Percentiles rank a stretch among this genome's conserved stretches.
Evolutionary conservation across 2,113 vertebrate genomes (phyloP).

Genomic region (Petaurus breviceps): DNA sequence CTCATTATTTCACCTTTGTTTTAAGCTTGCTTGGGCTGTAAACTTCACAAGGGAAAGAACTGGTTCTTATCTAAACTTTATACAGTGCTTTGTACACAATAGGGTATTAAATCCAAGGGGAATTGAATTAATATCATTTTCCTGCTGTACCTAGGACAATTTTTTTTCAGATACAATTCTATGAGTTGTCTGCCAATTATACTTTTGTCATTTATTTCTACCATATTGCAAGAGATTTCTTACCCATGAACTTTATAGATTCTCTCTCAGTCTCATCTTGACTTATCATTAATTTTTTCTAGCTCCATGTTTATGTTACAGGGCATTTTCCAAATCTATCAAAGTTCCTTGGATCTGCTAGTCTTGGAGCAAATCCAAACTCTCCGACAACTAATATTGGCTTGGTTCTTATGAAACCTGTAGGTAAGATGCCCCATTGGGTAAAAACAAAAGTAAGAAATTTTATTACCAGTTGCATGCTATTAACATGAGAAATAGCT

Average conservation of each 20-base stretch:
- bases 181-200: neutral
- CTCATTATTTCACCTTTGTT: neutral
- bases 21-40: neutral
- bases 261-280: neutral
- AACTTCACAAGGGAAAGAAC: neutral
- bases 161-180: neutral
- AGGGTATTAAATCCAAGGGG: neutral
- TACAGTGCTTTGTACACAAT: neutral
- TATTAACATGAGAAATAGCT: neutral
- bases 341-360: neutral
- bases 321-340: neutral
- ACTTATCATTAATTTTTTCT: neutral
- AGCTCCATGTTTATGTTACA: neutral
- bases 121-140: neutral
- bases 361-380: neutral
- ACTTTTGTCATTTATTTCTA: neutral
- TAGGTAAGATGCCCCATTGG: neutral
- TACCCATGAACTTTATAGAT: neutral
- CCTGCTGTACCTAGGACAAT: neutral
- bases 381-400: neutral
- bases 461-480: neutral
- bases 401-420: neutral
- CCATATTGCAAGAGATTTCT: neutral
- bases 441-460: neutral
- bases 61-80: neutral